Evolutionary conservation across 2,888 invertebrate genomes (phyloP), one percentile per base, ranked within the genome.

Genomic region (Autographa pulchrina): DNA sequence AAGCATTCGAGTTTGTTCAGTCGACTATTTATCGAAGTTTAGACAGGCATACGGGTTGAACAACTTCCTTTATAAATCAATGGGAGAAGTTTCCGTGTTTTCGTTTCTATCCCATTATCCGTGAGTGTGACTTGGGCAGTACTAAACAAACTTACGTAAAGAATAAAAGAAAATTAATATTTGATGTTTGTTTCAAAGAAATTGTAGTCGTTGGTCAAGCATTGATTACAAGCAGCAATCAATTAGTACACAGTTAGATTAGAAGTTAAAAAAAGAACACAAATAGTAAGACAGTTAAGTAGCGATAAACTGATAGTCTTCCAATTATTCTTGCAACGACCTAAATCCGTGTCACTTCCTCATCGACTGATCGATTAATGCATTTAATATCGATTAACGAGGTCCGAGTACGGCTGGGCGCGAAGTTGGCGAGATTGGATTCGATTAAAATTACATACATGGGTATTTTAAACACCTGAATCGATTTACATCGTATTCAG

Each of bases 301-400:
- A 14, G 3, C 25, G 54, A 48, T 43, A 16, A 14, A 43, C 4
- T n/a, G n/a, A 58, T 63, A 35, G 68, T 25, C 68, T 71, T 71
- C 66, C 6, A 58, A 65, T 58, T 62, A 59, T 72, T 77, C 66
- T 74, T 68, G 52, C 70, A 70, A 62, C 54, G 81, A 69, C 74
- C 81, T 85, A 83, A 84, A 87, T 89, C 80, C 65, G 72, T 80
- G 80, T 87, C 75, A 85, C 78, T 87, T 88, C 86, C 88, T 81
- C 69, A 80, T 84, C 73, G 77, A 77, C 80, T 79, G 77, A 83
- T 85, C 81, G 83, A 81, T 82, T 91, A 90, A 90, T 88, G 82
- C 83, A 86, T 85, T 91, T 90, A 89, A 79, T 85, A 89, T 88
- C 86, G 86, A 89, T 87, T 88, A 85, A 85, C 82, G 75, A 78